Evolutionary conservation across 2,888 invertebrate species (phyloP).

Genomic region (Amblyteles armatorius): DNA sequence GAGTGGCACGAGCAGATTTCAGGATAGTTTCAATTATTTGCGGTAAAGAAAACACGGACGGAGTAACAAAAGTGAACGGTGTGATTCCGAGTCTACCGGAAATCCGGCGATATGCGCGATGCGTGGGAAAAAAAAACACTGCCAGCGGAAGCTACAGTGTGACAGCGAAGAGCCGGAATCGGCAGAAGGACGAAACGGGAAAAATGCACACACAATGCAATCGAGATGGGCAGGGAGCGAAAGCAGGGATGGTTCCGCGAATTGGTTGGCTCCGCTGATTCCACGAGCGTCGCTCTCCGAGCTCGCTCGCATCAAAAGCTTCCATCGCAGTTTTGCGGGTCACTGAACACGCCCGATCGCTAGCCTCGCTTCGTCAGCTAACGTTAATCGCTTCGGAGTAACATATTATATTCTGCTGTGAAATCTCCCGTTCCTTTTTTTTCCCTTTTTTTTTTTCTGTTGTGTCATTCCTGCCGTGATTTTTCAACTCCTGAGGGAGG

Average conservation of each 20-base stretch:
- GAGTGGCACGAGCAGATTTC: conserved; percentile 29
- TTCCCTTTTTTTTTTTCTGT: conserved; percentile 9
- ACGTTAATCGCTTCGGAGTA: conserved; percentile 62
- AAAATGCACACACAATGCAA: conserved; percentile 55
- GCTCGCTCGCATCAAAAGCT: conserved; percentile 49
- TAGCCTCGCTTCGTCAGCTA: conserved; percentile 63
- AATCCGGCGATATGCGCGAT: conserved; percentile 41
- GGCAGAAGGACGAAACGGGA: conserved; percentile 29
- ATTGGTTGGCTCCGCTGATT: conserved; percentile 61
- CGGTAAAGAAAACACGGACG: conserved; percentile 1
- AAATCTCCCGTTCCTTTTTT: not conserved
- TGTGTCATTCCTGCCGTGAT: conserved; percentile 19
- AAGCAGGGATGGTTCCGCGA: conserved; percentile 37
- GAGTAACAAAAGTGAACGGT: conserved; percentile 5
- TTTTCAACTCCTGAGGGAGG: conserved; percentile 25
- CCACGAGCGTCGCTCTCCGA: conserved; percentile 38
- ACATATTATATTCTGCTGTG: conserved; percentile 60
- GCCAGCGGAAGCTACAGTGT: conserved; percentile 25
- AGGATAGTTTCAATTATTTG: conserved; percentile 38
- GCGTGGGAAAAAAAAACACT: conserved; percentile 8
- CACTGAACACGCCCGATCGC: conserved; percentile 65
- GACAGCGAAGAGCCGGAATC: conserved; percentile 31
- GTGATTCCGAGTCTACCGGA: conserved; percentile 28
- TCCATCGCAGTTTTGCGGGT: conserved; percentile 56
- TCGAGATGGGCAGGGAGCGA: conserved; percentile 35